Base-by-base conservation (phyloP, 2,113 vertebrate genomes). In the Gadus macrocephalus region DNA sequence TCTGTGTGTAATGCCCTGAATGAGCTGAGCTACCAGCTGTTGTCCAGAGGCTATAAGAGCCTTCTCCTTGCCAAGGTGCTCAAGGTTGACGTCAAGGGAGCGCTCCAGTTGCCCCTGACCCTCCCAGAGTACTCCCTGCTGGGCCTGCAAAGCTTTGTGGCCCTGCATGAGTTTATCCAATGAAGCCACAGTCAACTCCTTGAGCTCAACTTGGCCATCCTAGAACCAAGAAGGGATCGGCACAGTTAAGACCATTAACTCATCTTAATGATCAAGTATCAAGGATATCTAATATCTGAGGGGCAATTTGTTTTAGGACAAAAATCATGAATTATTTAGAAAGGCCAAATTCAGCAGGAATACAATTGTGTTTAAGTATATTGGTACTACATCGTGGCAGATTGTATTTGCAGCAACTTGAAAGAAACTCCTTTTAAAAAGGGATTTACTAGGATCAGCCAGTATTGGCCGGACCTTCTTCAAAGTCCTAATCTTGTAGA, bases 191-290 rank as follows among this genome's bases (percentile, higher is more conserved):
- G 85, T 90, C 76, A 86, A 64, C 3, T 92, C 88, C 80, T 66
- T 82, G 71, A 93, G 75, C 70, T 94, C 86, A 27, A 85, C 79
- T 83, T 94, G 93, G 2, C 92, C 91, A 2, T 89, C 91, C 94
- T 28, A 20, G 8, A 8, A 62, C n/a, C 56, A 3, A 1, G 64
- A 12, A 17, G 12, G 31, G 17, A n/a, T 59, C 8, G 5, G 16
- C 59, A 35, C 31, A 35, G 31, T 35, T 35, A 5, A 35, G 31
- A 35, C 31, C 31, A 35, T 35, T 35, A 35, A 35, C 31, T 7
- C 6, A 35, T 35, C 31, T 35, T 35, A 35, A 35, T 35, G 31
- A 35, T 35, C 31, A 35, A 35, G 31, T 4, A 35, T 35, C 31
- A 35, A 35, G 31, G 31, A 35, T 35, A 35, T 35, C 31, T 35